Percentiles rank a stretch among this genome's conserved stretches.
phyloP scores from a whole-genome alignment of 2,888 invertebrate genomes.

The Temnothorax ravouxi region DNA sequence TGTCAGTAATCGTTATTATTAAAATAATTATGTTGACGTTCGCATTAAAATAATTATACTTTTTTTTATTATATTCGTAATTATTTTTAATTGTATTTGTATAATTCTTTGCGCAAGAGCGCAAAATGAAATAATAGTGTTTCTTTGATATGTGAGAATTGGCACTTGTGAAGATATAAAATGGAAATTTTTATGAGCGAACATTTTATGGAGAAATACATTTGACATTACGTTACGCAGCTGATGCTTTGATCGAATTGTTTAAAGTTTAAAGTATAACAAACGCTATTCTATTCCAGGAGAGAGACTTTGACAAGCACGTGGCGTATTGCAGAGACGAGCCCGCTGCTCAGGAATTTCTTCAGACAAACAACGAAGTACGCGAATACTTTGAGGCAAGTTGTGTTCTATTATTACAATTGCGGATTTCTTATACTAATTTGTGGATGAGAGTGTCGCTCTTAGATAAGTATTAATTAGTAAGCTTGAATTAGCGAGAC shows the following conservation, averaged over 20 bases:
- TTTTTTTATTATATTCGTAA: neutral
- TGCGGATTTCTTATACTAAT: neutral
- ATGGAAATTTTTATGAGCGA: neutral
- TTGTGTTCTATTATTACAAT: neutral
- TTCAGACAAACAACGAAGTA: constrained; percentile 90
- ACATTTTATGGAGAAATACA: neutral
- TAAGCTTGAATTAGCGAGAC: neutral
- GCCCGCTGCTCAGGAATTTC: constrained; percentile 93
- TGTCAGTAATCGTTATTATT: neutral
- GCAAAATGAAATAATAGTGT: constrained; percentile 1
- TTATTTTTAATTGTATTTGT: constrained; percentile 2
- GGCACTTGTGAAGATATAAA: neutral
- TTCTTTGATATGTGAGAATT: neutral
- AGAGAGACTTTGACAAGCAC: constrained; percentile 97
- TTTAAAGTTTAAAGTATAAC: neutral
- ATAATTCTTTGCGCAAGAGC: neutral
- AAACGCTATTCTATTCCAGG: constrained; percentile 85
- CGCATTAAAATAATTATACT: neutral
- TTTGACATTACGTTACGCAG: neutral
- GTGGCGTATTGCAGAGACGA: constrained; percentile 96
- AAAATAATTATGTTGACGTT: neutral
- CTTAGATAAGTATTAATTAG: neutral
- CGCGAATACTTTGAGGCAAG: constrained; percentile 94
- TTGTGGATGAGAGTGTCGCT: neutral
- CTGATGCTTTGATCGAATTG: neutral